Evolutionary conservation across 2,113 vertebrate species (phyloP).

Genomic region (Sphyrna mokarran): DNA sequence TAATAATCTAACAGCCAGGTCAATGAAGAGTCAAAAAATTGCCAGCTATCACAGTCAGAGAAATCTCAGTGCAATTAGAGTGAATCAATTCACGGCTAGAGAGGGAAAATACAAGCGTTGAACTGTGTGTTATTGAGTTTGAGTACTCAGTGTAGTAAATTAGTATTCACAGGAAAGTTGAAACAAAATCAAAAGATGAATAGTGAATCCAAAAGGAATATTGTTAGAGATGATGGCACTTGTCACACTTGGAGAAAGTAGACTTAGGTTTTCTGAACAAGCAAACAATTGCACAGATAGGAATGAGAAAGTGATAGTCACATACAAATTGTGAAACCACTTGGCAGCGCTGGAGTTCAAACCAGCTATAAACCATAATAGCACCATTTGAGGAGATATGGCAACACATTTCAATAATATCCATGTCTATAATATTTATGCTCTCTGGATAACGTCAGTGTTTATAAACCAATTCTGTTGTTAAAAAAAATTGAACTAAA

Average conservation of each 20-base stretch:
- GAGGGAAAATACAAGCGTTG: not conserved
- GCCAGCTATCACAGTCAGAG: not conserved
- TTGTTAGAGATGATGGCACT: not conserved
- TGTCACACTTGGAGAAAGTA: not conserved
- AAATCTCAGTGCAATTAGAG: not conserved
- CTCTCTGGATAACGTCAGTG: not conserved
- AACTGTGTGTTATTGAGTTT: not conserved
- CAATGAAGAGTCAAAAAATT: not conserved
- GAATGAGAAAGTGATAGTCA: not conserved
- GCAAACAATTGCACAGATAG: not conserved
- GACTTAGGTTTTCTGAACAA: not conserved
- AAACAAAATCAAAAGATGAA: not conserved
- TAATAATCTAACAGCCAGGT: not conserved
- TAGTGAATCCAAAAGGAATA: not conserved
- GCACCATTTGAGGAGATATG: not conserved
- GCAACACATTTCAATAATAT: not conserved
- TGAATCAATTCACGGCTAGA: not conserved
- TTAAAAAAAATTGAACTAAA: not conserved
- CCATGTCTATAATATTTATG: not conserved
- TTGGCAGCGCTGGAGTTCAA: not conserved
- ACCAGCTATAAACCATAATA: not conserved
- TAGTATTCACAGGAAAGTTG: not conserved
- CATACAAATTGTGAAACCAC: not conserved
- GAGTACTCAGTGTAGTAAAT: not conserved
- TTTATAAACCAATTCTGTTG: not conserved